Evolutionary conservation across 2,888 invertebrate genomes (phyloP), one percentile per base, ranked within the genome.

Genomic region (Lymantria dispar): DNA sequence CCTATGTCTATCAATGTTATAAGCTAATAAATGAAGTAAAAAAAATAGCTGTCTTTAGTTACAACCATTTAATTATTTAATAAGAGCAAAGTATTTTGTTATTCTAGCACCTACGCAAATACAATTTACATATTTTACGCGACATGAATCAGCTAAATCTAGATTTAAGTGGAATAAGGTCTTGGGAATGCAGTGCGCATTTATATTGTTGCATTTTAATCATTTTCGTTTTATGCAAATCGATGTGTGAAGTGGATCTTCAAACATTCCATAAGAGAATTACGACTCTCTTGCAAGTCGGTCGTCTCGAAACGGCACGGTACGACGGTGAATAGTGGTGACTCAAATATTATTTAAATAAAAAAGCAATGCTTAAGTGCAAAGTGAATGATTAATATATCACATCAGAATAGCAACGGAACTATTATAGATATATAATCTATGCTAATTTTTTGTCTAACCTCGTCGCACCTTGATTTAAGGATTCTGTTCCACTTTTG

Each of bases 401-500:
- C 63, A 62, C 64, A 63, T 64, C 61, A 59, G 58, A 71, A 57
- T 64, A 56, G 56, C 68, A 64, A 53, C 69, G 70, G 74, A 80
- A 73, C 68, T 73, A 65, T 71, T 73, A 70, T 72, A 71, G 75
- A 73, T 74, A 70, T 72, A 70, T 75, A 78, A 84, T 60, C 75
- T 82, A 87, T 87, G 87, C 73, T 72, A 87, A 88, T 85, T 29
- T 68, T 72, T 62, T 74, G 68, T 65, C 56, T 75, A 86, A 83
- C 88, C 89, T 90, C 78, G 85, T 75, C 86, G 72, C 81, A 75
- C 78, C 80, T 82, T 74, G 80, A 81, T 76, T 74, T 78, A 72
- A 82, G 78, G 81, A 86, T 79, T 79, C 74, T 81, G 83, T 83
- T 85, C 80, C 75, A 85, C 76, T 78, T 86, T 84, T 71, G 84